phyloP scores from a whole-genome alignment of 2,797 vertebrate genomes.

The Spea hammondii region DNA sequence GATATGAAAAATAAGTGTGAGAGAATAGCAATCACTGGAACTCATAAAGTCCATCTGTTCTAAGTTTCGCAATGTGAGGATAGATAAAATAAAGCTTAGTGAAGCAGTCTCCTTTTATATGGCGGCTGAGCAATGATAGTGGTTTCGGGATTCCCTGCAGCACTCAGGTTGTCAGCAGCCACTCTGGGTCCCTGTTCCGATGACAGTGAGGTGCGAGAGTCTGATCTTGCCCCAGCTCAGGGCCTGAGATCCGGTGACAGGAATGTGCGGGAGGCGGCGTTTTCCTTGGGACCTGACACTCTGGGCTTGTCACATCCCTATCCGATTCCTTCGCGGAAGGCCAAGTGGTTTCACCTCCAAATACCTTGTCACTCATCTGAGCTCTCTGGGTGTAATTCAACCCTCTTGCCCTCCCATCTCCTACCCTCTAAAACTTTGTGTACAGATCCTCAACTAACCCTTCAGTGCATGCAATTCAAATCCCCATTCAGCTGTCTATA shows the following conservation, averaged over 20 bases:
- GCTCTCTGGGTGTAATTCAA: conserved; percentile 44
- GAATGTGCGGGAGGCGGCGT: conserved; percentile 50
- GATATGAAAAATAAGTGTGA: background rate
- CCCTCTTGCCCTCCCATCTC: conserved; percentile 38
- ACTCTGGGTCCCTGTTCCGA: conserved; percentile 28
- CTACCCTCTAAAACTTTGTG: conserved; percentile 44
- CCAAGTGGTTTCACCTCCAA: conserved; percentile 51
- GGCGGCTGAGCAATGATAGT: conserved; percentile 5
- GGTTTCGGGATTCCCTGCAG: conserved; percentile 24
- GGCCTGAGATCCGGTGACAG: conserved; percentile 50
- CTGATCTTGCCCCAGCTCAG: conserved; percentile 21
- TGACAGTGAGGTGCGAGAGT: conserved; percentile 41
- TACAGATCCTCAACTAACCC: conserved; percentile 42
- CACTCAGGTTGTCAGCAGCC: conserved; percentile 38
- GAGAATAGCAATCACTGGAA: background rate
- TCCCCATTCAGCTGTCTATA: background rate
- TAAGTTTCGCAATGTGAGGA: background rate
- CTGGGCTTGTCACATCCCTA: conserved; percentile 44
- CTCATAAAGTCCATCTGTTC: background rate
- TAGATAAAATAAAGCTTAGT: background rate
- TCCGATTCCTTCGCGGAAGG: conserved; percentile 44
- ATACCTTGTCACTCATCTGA: conserved; percentile 52
- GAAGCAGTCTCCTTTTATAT: background rate
- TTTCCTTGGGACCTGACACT: conserved; percentile 51
- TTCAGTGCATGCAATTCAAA: conserved; percentile 21